phyloP scores from a whole-genome alignment of 1,140 invertebrate genomes.

The Sitophilus oryzae region DNA sequence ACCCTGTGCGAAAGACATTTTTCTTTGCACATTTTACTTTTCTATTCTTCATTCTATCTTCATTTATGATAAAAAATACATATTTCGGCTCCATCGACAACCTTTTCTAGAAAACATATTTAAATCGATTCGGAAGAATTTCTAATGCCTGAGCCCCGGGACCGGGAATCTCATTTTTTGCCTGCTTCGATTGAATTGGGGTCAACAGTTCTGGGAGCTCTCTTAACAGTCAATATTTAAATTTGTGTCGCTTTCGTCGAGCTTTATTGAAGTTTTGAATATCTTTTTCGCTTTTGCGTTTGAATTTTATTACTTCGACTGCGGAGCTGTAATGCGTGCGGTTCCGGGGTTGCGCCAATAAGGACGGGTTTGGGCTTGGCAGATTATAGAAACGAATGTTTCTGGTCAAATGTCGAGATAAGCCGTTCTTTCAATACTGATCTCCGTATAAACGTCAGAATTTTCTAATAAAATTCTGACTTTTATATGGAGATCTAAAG shows the following conservation, averaged over 20 bases:
- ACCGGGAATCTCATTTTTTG: background rate
- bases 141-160: background rate
- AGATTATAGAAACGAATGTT: background rate
- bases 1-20: too few species aligned
- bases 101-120: background rate
- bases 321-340: background rate
- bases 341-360: background rate
- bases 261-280: constrained; percentile 6
- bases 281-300: background rate
- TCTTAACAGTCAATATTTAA: constrained; percentile 6
- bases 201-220: background rate
- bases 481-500: too few species aligned
- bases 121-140: background rate
- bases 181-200: background rate
- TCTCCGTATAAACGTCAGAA: too few species aligned
- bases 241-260: background rate
- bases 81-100: background rate
- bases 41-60: too few species aligned
- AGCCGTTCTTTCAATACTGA: background rate
- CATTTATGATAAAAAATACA: background rate
- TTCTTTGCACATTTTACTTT: too few species aligned
- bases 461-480: too few species aligned
- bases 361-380: background rate
- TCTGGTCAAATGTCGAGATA: background rate
- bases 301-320: background rate